Evolutionary conservation across 1,140 invertebrate genomes (phyloP).

Genomic region (Campoletis sonorensis): DNA sequence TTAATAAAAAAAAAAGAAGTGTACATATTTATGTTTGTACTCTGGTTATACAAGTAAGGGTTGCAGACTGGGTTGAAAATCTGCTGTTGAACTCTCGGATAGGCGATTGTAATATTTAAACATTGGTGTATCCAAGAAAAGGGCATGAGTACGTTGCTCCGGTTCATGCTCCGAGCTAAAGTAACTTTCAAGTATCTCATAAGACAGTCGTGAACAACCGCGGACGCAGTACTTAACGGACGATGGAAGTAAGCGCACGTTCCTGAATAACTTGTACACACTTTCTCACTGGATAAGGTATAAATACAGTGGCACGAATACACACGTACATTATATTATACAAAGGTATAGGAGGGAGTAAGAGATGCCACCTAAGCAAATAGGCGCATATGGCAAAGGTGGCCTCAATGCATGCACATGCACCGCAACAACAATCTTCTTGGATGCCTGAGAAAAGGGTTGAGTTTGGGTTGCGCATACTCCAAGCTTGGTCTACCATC

Average conservation of each 20-base stretch:
- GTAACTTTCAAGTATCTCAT: slow-evolving; percentile 35
- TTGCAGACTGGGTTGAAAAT: neutral
- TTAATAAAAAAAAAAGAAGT: neutral
- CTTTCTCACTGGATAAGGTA: slow-evolving; percentile 18
- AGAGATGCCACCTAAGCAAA: slow-evolving; percentile 14
- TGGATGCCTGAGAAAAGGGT: slow-evolving; percentile 18
- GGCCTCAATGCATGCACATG: slow-evolving; percentile 6
- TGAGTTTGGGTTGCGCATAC: slow-evolving; percentile 2
- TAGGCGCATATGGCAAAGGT: slow-evolving; percentile 7
- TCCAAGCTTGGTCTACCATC: slow-evolving; percentile 4
- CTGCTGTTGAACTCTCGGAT: neutral
- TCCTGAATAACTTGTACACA: slow-evolving; percentile 34
- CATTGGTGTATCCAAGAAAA: neutral
- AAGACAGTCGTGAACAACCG: slow-evolving; percentile 30
- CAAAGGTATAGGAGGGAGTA: slow-evolving; percentile 1
- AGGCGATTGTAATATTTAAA: neutral
- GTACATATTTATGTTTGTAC: neutral
- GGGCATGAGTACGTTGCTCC: neutral
- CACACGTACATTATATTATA: neutral
- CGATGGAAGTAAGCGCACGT: slow-evolving; percentile 27
- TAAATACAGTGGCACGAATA: neutral
- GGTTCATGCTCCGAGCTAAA: slow-evolving; percentile 19
- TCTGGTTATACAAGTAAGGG: neutral
- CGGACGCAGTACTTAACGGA: slow-evolving; percentile 32
- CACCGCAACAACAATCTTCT: slow-evolving; percentile 4